Percentiles rank a stretch among this genome's conserved stretches.
Conservation (phyloP, 2,797 vertebrate genomes). For the Lepilemur ruficaudatus region DNA sequence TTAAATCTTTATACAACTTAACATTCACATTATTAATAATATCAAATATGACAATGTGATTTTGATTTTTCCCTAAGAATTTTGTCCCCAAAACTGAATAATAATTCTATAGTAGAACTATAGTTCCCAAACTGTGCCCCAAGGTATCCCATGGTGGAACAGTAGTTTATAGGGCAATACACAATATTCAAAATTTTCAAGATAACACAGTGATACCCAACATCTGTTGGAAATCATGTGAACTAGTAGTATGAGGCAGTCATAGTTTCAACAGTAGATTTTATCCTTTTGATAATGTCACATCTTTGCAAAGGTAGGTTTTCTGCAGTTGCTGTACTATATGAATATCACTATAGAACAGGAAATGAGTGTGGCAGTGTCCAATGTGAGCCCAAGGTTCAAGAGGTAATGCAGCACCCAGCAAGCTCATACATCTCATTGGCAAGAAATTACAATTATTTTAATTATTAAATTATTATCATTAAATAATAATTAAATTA, state of each 20-base stretch:
- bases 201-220: neutral
- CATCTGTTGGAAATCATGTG: neutral
- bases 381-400: neutral
- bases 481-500: no score
- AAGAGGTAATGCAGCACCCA: neutral
- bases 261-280: neutral
- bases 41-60: neutral
- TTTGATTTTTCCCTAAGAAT: neutral
- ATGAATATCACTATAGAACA: neutral
- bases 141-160: neutral
- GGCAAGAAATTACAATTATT: neutral
- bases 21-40: neutral
- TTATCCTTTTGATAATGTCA: neutral
- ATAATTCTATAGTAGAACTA: neutral
- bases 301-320: conserved; percentile 1
- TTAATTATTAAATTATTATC: neutral
- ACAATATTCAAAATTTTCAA: neutral
- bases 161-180: neutral
- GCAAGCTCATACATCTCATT: neutral
- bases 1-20: neutral
- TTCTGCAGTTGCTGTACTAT: neutral
- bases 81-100: neutral
- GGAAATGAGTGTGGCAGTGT: neutral
- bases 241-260: neutral
- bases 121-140: neutral